Evolutionary conservation across 2,888 invertebrate species (phyloP).

Genomic region (Clivina fossor): DNA sequence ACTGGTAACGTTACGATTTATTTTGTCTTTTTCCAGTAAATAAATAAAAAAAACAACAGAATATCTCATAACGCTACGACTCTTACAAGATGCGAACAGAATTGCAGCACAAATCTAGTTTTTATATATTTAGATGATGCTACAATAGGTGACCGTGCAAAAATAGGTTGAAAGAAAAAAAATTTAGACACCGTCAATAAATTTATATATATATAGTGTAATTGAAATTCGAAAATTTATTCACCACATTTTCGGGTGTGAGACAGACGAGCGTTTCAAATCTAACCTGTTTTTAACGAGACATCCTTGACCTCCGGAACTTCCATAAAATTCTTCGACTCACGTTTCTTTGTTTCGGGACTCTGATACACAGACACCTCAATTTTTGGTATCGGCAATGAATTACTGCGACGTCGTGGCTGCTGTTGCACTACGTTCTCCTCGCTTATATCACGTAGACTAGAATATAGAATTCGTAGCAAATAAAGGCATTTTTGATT

Average conservation of each 20-base stretch:
- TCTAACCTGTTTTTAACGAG: conserved; percentile 63
- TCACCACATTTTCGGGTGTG: conserved; percentile 19
- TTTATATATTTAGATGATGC: no score
- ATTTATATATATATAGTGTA: neutral
- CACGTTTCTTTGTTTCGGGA: conserved; percentile 67
- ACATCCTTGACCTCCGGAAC: conserved; percentile 73
- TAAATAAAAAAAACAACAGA: no score
- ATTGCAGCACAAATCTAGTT: no score
- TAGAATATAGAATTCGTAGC: no score
- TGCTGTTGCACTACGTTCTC: conserved; percentile 76
- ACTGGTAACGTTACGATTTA: no score
- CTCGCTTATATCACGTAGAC: conserved; percentile 84
- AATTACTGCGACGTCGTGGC: conserved; percentile 86
- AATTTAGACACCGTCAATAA: conserved; percentile 21
- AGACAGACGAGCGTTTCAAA: conserved; percentile 21
- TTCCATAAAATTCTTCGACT: conserved; percentile 76
- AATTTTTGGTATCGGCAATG: conserved; percentile 90
- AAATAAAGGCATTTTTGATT: no score
- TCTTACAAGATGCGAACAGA: no score
- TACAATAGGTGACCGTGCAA: no score
- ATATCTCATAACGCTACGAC: no score
- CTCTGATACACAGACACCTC: conserved; percentile 85
- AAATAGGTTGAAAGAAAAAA: no score
- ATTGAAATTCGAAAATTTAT: conserved; percentile 14
- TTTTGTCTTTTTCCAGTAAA: no score